phyloP scores from a whole-genome alignment of 2,797 vertebrate genomes.

The Esox masquinongy region DNA sequence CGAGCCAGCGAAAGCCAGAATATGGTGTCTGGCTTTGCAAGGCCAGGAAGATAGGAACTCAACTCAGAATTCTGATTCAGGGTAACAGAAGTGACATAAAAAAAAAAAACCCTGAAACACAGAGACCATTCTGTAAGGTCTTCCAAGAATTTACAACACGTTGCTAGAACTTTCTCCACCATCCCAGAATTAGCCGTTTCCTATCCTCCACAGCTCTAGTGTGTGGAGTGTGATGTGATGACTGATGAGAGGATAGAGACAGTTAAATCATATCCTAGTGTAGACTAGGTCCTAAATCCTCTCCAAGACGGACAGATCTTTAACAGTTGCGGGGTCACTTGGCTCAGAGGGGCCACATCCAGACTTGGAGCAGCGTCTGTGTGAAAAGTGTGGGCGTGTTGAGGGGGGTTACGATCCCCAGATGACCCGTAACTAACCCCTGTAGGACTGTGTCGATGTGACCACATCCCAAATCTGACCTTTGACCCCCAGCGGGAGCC shows the following conservation, averaged over 20 bases:
- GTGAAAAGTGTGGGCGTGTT: slow-evolving; percentile 62
- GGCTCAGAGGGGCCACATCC: slow-evolving; percentile 16
- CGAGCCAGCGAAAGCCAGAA: not conserved
- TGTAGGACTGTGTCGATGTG: slow-evolving; percentile 23
- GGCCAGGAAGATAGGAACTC: not conserved
- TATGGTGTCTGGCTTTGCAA: not conserved
- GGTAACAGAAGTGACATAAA: not conserved
- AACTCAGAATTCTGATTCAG: not conserved
- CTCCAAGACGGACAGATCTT: slow-evolving; percentile 18
- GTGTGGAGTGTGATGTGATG: not conserved
- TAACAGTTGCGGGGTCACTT: not conserved
- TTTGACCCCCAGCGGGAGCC: slow-evolving; percentile 32
- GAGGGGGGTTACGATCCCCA: slow-evolving; percentile 39
- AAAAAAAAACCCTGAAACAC: not conserved
- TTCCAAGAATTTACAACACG: not conserved
- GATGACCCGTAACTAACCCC: not conserved
- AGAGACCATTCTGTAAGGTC: not conserved
- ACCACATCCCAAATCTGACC: slow-evolving; percentile 24
- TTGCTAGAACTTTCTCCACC: not conserved
- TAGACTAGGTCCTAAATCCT: slow-evolving; percentile 21
- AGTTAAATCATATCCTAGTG: slow-evolving; percentile 15
- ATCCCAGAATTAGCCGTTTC: not conserved
- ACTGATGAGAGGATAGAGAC: slow-evolving; percentile 10
- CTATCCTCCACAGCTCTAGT: slow-evolving; percentile 22
- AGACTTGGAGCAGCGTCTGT: slow-evolving; percentile 36